Percentiles rank a stretch among this genome's conserved stretches.
phyloP scores from a whole-genome alignment of 2,113 vertebrate species.

The Pteronura brasiliensis region DNA sequence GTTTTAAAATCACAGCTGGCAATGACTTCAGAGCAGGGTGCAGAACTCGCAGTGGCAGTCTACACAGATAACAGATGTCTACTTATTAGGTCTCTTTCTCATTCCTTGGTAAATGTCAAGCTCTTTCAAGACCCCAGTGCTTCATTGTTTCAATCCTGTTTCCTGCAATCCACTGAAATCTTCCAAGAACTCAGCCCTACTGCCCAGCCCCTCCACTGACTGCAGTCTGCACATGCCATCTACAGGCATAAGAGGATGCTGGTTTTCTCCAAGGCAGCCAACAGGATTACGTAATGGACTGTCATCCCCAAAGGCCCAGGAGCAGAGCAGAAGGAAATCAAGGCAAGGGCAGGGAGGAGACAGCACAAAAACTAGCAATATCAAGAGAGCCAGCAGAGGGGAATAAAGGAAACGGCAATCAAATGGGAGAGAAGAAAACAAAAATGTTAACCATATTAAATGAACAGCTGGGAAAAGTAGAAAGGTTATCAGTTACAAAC shows the following conservation, averaged over 20 bases:
- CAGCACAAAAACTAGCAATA: background rate
- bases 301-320: background rate
- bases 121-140: background rate
- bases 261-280: background rate
- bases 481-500: background rate
- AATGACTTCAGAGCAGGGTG: background rate
- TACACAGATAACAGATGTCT: background rate
- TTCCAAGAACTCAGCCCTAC: background rate
- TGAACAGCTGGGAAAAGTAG: background rate
- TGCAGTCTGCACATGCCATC: background rate
- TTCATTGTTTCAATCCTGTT: background rate
- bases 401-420: background rate
- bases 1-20: background rate
- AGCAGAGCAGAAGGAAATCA: background rate
- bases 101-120: background rate
- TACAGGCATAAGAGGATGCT: slow-evolving; percentile 16
- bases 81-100: background rate
- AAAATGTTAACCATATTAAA: background rate
- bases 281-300: background rate
- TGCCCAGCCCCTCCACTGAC: background rate
- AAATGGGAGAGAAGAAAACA: background rate
- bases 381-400: background rate
- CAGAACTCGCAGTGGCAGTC: background rate
- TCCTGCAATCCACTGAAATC: background rate
- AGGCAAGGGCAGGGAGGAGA: background rate